phyloP scores from a whole-genome alignment of 2,113 vertebrate species.

The Genyomyrus donnyi region DNA sequence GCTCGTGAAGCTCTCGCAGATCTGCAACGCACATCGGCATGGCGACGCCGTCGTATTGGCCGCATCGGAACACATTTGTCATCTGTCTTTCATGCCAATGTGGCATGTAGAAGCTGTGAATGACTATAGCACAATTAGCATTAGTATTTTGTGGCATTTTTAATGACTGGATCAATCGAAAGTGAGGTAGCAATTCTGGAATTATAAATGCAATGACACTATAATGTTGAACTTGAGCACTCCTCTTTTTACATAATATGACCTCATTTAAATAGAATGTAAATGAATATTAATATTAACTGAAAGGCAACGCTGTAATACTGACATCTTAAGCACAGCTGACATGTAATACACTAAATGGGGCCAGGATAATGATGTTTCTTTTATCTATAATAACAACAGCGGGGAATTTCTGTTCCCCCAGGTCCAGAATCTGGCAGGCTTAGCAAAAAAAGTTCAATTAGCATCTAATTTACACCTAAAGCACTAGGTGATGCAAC shows the following conservation, averaged over 20 bases:
- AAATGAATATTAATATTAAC: background rate
- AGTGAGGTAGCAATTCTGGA: background rate
- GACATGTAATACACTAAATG: background rate
- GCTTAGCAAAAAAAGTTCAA: constrained; percentile 6
- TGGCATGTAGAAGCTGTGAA: background rate
- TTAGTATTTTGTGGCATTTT: background rate
- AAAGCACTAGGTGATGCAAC: background rate
- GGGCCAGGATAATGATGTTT: background rate
- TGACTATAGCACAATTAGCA: background rate
- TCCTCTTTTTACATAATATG: background rate
- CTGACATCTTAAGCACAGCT: background rate
- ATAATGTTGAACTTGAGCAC: background rate
- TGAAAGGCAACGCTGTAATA: background rate
- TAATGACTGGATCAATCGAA: background rate
- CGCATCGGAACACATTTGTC: background rate
- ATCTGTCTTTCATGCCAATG: background rate
- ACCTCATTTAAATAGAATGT: background rate
- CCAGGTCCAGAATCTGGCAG: background rate
- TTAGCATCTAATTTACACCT: background rate
- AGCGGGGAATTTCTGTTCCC: background rate
- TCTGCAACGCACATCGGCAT: background rate
- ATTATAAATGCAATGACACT: background rate
- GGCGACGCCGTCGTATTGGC: background rate
- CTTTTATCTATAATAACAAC: background rate
- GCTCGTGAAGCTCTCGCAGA: background rate